Conservation (phyloP, 2,797 vertebrate genomes). For the Chiroxiphia lanceolata region DNA sequence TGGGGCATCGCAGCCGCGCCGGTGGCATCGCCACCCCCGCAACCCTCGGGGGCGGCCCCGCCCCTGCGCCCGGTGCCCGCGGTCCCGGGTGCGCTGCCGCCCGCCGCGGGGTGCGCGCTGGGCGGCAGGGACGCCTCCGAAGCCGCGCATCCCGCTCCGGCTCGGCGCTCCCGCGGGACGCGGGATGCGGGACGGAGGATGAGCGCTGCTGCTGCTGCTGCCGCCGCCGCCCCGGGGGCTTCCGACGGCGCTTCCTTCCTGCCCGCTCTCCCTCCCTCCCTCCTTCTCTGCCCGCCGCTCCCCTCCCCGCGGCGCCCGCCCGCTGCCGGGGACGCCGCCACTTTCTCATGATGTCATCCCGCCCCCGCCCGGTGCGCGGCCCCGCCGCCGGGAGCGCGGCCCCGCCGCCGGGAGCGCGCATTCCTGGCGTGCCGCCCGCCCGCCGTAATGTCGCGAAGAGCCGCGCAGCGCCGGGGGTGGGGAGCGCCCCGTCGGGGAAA, state of each 20-base stretch:
- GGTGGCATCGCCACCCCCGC: not conserved
- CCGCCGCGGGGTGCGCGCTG: too few species aligned
- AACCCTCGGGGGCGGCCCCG: not conserved
- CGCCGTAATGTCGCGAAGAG: not conserved
- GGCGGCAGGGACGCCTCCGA: not conserved
- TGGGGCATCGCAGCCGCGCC: not conserved
- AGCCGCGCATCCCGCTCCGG: not conserved
- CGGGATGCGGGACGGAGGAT: not conserved
- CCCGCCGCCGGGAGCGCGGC: not conserved
- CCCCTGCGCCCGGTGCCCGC: too few species aligned
- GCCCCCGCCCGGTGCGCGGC: not conserved
- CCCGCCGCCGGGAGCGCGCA: not conserved
- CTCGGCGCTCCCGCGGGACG: not conserved
- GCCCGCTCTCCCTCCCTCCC: not conserved
- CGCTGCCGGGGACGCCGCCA: not conserved
- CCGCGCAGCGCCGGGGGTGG: not conserved
- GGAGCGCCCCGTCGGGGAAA: too few species aligned
- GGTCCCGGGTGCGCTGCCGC: too few species aligned
- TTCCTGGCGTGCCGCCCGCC: slow-evolving; percentile 19
- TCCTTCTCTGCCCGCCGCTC: not conserved
- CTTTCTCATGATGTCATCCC: slow-evolving; percentile 37
- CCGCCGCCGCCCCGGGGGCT: not conserved
- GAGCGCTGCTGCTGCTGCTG: not conserved
- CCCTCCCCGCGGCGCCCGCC: not conserved
- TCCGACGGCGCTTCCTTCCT: not conserved